These are phyloP conservation scores for Schizopygopsis pylzovi DNA, from an alignment of 2,797 vertebrate species.

Conservation along the genomic window DNA sequence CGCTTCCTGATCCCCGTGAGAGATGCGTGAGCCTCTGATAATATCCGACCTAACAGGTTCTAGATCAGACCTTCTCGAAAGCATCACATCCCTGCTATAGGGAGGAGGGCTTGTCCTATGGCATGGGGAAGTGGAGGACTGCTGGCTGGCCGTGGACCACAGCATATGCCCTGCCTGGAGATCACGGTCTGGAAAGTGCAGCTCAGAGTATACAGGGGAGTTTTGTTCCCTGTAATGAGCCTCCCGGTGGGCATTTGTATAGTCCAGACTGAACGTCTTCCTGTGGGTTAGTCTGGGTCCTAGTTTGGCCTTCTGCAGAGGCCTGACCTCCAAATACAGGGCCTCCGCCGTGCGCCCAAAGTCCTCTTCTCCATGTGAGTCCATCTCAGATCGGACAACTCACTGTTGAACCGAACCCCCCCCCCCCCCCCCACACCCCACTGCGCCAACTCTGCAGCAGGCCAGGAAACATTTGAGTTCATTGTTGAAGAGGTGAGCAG, in stretches of 20 bases:
- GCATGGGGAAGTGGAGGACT: slow-evolving; percentile 20
- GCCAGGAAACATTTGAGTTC: slow-evolving; percentile 10
- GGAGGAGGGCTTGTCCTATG: not conserved
- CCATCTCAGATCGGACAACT: slow-evolving; percentile 45
- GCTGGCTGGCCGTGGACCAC: slow-evolving; percentile 56
- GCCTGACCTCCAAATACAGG: slow-evolving; percentile 73
- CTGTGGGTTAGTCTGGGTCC: slow-evolving; percentile 68
- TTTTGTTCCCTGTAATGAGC: not conserved
- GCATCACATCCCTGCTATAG: not conserved
- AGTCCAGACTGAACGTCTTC: slow-evolving; percentile 80
- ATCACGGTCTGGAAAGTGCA: not conserved
- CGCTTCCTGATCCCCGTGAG: slow-evolving; percentile 23
- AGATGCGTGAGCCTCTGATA: slow-evolving; percentile 13
- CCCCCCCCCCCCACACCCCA: not conserved
- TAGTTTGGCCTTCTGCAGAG: slow-evolving; percentile 61
- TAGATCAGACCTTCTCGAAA: not conserved
- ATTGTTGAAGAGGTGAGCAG: slow-evolving; percentile 73
- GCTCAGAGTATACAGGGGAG: not conserved
- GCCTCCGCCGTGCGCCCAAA: slow-evolving; percentile 73
- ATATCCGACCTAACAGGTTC: slow-evolving; percentile 7
- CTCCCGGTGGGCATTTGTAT: slow-evolving; percentile 56
- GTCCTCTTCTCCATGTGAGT: slow-evolving; percentile 64
- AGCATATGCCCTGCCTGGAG: not conserved
- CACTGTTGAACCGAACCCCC: slow-evolving; percentile 62
- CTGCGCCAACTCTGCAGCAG: slow-evolving; percentile 39